Evolutionary conservation across 2,888 invertebrate species (phyloP).

Genomic region (Papilio demoleus): DNA sequence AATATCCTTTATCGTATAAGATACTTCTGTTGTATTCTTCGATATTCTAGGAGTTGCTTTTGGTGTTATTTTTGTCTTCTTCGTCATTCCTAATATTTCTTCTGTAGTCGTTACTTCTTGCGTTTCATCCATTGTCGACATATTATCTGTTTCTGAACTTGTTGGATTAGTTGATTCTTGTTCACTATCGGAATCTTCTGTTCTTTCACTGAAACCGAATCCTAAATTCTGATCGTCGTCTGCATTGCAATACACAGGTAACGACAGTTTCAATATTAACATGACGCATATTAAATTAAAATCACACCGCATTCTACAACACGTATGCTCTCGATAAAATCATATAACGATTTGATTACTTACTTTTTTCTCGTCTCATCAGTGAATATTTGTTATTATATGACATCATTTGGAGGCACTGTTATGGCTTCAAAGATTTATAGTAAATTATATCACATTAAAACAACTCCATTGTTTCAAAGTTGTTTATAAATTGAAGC

Average conservation of each 20-base stretch:
- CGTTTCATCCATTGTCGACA: constrained; percentile 19
- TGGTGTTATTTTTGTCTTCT: neutral
- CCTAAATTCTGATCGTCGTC: constrained; percentile 13
- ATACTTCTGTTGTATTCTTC: constrained; percentile 13
- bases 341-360: constrained; percentile 8
- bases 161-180: constrained; percentile 9
- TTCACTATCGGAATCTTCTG: constrained; percentile 19
- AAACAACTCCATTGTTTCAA: constrained; percentile 35
- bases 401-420: constrained; percentile 29
- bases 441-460: constrained; percentile 27
- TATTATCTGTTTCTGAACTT: constrained; percentile 10
- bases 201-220: constrained; percentile 23
- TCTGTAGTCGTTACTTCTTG: constrained; percentile 13
- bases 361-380: constrained; percentile 9
- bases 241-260: neutral
- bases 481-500: constrained; percentile 23
- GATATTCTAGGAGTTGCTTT: neutral
- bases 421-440: constrained; percentile 29
- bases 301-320: constrained; percentile 28
- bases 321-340: constrained; percentile 17
- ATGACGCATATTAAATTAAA: constrained; percentile 18
- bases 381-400: constrained; percentile 3
- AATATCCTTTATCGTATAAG: constrained; percentile 34
- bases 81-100: constrained; percentile 11
- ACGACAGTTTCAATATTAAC: constrained; percentile 19